Percentiles rank a stretch among this genome's conserved stretches.
Evolutionary conservation across 1,140 invertebrate genomes (phyloP).

Genomic region (silkworm (Bombyx mori)): DNA sequence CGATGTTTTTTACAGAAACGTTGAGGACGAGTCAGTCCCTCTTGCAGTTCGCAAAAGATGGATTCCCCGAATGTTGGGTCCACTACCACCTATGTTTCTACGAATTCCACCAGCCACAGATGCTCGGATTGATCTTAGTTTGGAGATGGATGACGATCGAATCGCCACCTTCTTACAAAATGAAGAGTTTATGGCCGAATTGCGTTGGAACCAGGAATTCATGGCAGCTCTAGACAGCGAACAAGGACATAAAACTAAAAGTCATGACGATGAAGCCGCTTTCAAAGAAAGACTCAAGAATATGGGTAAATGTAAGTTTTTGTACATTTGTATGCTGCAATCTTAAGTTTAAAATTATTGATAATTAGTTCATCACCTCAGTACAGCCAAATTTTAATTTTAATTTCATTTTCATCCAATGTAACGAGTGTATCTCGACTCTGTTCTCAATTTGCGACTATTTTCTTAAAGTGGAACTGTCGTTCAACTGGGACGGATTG

Average conservation of each 20-base stretch:
- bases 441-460: too few relatives aligned
- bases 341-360: too few relatives aligned
- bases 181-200: conserved; percentile 92
- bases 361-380: too few relatives aligned
- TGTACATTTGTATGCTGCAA: too few relatives aligned
- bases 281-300: conserved; percentile 88
- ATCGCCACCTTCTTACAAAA: conserved; percentile 93
- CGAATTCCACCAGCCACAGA: conserved; percentile 72
- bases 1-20: conserved; percentile 39
- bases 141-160: conserved; percentile 78
- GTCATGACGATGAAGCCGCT: conserved; percentile 83
- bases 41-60: conserved; percentile 73
- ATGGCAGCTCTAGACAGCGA: conserved; percentile 87
- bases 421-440: too few relatives aligned
- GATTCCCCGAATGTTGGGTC: conserved; percentile 87
- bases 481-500: too few relatives aligned
- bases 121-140: conserved; percentile 52
- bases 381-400: too few relatives aligned
- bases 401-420: too few relatives aligned
- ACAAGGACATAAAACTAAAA: conserved; percentile 70
- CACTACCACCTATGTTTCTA: conserved; percentile 86
- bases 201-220: conserved; percentile 91
- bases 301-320: conserved; percentile 68
- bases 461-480: too few relatives aligned
- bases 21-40: conserved; percentile 52